phyloP scores from a whole-genome alignment of 2,113 vertebrate genomes.

The Syngnathoides biaculeatus region DNA sequence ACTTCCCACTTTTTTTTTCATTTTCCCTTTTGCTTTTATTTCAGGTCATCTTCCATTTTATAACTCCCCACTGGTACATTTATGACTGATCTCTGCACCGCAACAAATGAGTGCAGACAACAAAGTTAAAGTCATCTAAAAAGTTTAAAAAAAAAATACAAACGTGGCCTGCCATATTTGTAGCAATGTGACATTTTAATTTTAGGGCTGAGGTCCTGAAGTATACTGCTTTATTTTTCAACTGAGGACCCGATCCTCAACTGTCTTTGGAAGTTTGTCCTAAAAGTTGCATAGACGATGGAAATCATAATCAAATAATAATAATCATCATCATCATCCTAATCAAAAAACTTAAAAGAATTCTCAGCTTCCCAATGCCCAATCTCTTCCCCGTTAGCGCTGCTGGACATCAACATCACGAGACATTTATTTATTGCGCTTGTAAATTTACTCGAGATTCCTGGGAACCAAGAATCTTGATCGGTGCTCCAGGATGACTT shows the following conservation, averaged over 20 bases:
- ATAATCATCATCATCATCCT: too few relatives aligned
- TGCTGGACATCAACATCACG: slow-evolving; percentile 7
- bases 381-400: neutral
- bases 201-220: neutral
- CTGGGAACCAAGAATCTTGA: neutral
- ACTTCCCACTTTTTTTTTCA: neutral
- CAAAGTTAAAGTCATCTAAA: too few relatives aligned
- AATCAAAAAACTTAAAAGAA: neutral
- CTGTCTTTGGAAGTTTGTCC: neutral
- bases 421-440: slow-evolving; percentile 32
- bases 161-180: too few relatives aligned
- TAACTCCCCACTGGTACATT: neutral
- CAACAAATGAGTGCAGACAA: too few relatives aligned
- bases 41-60: neutral
- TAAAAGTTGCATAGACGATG: neutral
- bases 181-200: too few relatives aligned
- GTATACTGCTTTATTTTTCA: neutral
- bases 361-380: neutral
- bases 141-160: too few relatives aligned
- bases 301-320: neutral
- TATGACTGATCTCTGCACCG: too few relatives aligned
- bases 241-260: neutral
- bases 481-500: neutral
- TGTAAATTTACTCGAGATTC: slow-evolving; percentile 11
- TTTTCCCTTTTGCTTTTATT: neutral